Percentiles rank a stretch among this genome's conserved stretches.
Conservation (phyloP, 2,113 vertebrate genomes). For the Toxotes jaculatrix region DNA sequence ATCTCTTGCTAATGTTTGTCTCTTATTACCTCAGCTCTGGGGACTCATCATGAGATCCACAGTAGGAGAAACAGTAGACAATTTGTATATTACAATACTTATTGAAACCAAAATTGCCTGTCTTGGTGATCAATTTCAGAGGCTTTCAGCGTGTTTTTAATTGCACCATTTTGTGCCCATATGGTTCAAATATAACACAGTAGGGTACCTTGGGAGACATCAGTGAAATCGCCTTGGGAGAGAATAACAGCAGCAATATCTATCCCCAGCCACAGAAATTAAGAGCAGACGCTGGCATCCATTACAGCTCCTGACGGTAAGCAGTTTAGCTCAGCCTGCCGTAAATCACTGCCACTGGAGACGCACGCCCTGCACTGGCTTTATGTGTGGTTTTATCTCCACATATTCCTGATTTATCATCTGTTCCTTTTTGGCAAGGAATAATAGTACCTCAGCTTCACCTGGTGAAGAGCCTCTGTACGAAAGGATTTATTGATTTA, state of each 20-base stretch:
- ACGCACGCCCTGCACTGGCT: conserved; percentile 63
- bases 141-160: conserved; percentile 72
- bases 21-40: conserved; percentile 21
- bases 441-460: conserved; percentile 59
- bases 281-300: conserved; percentile 81
- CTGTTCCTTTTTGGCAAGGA: conserved; percentile 62
- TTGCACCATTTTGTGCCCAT: conserved; percentile 75
- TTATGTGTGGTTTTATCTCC: conserved; percentile 81
- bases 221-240: conserved; percentile 73
- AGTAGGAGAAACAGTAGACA: conserved; percentile 35
- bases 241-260: conserved; percentile 79
- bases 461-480: conserved; percentile 52
- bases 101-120: conserved; percentile 65
- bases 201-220: conserved; percentile 78
- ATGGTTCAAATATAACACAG: conserved; percentile 79
- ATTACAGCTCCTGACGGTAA: conserved; percentile 81
- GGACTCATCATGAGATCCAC: conserved; percentile 42
- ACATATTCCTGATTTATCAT: conserved; percentile 80
- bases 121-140: conserved; percentile 71
- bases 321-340: conserved; percentile 78
- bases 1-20: conserved; percentile 47
- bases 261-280: conserved; percentile 75
- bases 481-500: conserved; percentile 66
- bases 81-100: conserved; percentile 48
- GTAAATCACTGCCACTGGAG: conserved; percentile 81